Evolutionary conservation across 2,888 invertebrate genomes (phyloP).

Genomic region (Odontocerum albicorne): DNA sequence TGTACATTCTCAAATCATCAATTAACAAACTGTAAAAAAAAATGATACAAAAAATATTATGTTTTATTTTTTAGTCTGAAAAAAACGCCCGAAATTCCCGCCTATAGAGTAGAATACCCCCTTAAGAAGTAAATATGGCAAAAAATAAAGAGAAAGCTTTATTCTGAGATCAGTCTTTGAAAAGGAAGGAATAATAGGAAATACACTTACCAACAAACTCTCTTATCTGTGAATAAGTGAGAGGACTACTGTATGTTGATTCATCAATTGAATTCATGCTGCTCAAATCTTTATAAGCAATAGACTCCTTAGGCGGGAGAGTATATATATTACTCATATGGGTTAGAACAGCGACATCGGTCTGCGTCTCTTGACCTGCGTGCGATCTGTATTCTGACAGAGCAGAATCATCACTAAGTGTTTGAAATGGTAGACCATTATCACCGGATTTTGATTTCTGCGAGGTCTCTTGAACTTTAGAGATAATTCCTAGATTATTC

Average conservation of each 20-base stretch:
- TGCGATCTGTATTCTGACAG: constrained; percentile 10
- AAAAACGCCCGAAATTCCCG: no score
- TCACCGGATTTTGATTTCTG: constrained; percentile 8
- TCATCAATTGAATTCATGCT: constrained; percentile 24
- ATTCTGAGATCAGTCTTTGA: no score
- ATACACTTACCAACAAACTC: constrained; percentile 31
- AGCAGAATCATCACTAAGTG: constrained; percentile 26
- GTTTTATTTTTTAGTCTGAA: no score
- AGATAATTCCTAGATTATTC: no score
- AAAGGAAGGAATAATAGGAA: no score
- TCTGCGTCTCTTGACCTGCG: constrained; percentile 8
- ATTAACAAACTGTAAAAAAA: no score
- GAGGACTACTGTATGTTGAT: constrained; percentile 18
- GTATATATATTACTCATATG: constrained; percentile 12
- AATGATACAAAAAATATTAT: no score
- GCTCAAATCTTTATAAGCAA: constrained; percentile 18
- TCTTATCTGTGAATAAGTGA: constrained; percentile 32
- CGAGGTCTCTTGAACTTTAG: no score
- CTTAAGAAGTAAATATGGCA: no score
- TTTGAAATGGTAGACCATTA: constrained; percentile 22
- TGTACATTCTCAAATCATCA: no score
- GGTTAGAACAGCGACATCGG: constrained; percentile 3
- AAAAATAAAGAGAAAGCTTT: no score
- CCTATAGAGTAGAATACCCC: no score
- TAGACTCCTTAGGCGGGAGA: constrained; percentile 1